These are phyloP conservation scores for Callorhinus ursinus DNA, from an alignment of 2,113 vertebrate genomes.

Conservation along the genomic window DNA sequence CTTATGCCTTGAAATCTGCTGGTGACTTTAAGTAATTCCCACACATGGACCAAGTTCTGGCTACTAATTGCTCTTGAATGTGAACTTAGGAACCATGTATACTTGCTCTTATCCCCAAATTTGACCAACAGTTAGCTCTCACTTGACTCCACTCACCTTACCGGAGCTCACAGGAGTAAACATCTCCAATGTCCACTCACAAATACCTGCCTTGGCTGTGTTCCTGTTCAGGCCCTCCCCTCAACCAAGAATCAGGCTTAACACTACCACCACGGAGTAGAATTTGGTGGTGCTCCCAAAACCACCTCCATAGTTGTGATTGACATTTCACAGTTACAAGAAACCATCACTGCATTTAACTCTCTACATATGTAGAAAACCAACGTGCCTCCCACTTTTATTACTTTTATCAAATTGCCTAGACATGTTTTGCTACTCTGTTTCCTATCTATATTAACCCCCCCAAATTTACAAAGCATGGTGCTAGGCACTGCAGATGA, in stretches of 20 bases:
- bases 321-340: neutral
- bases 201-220: neutral
- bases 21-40: neutral
- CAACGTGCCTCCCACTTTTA: neutral
- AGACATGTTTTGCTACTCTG: neutral
- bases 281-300: neutral
- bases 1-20: neutral
- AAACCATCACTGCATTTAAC: neutral
- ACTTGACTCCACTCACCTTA: neutral
- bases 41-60: neutral
- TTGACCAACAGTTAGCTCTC: neutral
- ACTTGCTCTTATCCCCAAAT: neutral
- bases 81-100: neutral
- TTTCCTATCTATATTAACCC: neutral
- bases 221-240: neutral
- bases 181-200: no score
- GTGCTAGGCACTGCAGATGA: neutral
- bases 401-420: neutral
- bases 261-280: neutral
- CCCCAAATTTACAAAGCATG: neutral
- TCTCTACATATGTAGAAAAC: neutral
- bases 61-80: neutral
- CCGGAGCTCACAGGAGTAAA: neutral
- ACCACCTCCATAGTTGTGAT: fast-evolving
- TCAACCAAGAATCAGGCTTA: neutral